Base-by-base conservation (phyloP, 1,140 invertebrate species). In the Drosophila hydei region DNA sequence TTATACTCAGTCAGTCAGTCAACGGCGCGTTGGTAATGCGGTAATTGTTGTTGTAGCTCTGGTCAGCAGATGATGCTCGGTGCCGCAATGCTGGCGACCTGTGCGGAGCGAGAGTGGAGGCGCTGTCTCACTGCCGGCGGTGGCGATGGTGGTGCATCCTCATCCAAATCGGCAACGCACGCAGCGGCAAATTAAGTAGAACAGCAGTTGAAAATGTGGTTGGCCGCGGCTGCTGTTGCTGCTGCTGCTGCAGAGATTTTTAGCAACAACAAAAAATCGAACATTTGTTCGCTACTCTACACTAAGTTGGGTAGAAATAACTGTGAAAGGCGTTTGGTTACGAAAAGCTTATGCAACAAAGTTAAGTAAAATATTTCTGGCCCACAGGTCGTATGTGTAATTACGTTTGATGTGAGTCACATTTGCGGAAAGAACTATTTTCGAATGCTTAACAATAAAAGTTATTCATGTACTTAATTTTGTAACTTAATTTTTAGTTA, bases 161-260 rank as follows among this genome's bases (percentile, higher is more conserved):
- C 74, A 69, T 63, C 74, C 73, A 64, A 84, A 87, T 84, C 81
- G 81, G 75, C 75, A 88, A 79, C 63, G 83, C 83, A 87, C 78
- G 81, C 83, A 88, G 83, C 83, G 72, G 72, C 78, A 88, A 88
- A 88, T 88, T 88, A 88, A 88, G 76, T 88, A 89, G 83, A 88
- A 79, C 83, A 88, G 68, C 83, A 75, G 77, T 75, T 75, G 81
- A 75, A 60, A 58, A 80, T 75, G 68, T 25, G 72, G 59, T 61
- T 77, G 48, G 81, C 60, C 59, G 70, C 55, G 42, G 70, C 73
- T 61, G 36, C 43, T 12, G 40, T 23, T 62, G 36, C 63, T 71
- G 64, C 23, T 50, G 42, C 48, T 56, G 47, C 38, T 52, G 43
- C 42, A 61, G 56, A 73, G 68, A 83, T 79, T 72, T 75, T 56